phyloP scores from a whole-genome alignment of 1,140 invertebrate species.

The Drosophila teissieri region DNA sequence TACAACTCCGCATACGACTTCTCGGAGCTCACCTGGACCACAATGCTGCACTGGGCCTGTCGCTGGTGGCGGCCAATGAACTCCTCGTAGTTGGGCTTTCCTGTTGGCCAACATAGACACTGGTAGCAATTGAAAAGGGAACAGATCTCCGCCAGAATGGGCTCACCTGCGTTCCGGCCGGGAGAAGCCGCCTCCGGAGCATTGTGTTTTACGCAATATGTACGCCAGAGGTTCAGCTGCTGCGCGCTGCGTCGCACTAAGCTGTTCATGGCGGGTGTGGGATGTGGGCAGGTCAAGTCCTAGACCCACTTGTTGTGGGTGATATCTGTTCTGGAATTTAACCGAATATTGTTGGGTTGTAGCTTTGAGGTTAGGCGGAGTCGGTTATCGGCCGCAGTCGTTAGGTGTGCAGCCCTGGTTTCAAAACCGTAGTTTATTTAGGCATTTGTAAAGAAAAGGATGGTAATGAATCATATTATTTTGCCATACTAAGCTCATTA shows the following conservation, averaged over 20 bases:
- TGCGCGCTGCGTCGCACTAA: slow-evolving; percentile 52
- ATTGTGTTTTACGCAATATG: slow-evolving; percentile 65
- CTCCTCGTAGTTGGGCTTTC: slow-evolving; percentile 61
- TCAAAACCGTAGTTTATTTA: not conserved
- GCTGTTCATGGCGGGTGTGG: slow-evolving; percentile 54
- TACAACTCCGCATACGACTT: slow-evolving; percentile 87
- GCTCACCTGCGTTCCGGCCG: slow-evolving; percentile 23
- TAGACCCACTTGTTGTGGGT: slow-evolving; percentile 13
- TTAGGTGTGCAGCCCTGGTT: slow-evolving; percentile 22
- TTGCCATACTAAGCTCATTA: not conserved
- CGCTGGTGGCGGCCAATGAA: slow-evolving; percentile 63
- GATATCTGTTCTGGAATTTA: slow-evolving; percentile 3
- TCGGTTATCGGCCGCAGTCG: not conserved
- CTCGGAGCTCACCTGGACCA: slow-evolving; percentile 88
- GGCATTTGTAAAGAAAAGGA: not conserved
- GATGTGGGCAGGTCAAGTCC: slow-evolving; percentile 7
- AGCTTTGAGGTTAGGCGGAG: slow-evolving; percentile 56
- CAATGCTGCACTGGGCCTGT: slow-evolving; percentile 85
- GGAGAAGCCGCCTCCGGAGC: slow-evolving; percentile 21
- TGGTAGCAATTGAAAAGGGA: not conserved
- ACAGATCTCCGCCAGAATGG: slow-evolving; percentile 4
- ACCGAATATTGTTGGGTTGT: slow-evolving; percentile 17
- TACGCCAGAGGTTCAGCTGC: slow-evolving; percentile 54
- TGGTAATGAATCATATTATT: not conserved
- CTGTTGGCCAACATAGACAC: slow-evolving; percentile 8